Evolutionary conservation across 64 coral and sea anemone genomes (phyloP).

Genomic region (Porites lutea): DNA sequence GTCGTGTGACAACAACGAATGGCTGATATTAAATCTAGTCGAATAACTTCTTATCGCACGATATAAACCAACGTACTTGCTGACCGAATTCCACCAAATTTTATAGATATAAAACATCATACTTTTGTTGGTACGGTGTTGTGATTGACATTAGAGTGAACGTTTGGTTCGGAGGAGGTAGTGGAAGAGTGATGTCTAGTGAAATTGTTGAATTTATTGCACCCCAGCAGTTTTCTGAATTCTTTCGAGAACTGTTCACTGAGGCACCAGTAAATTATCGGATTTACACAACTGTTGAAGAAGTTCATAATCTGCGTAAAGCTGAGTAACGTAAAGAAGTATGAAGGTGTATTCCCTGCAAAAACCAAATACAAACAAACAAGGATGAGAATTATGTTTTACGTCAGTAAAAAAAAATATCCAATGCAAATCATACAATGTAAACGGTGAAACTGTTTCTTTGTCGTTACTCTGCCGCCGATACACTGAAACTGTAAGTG

Average conservation of each 20-base stretch:
- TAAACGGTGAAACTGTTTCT: neutral
- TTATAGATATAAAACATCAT: neutral
- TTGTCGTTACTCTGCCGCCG: neutral
- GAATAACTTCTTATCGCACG: too few species aligned
- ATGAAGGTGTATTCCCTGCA: neutral
- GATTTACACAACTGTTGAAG: constrained; percentile 93
- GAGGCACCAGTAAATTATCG: constrained; percentile 84
- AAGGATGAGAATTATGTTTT: neutral
- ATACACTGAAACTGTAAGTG: too few species aligned
- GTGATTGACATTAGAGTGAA: constrained; percentile 5
- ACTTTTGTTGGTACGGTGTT: constrained; percentile 27
- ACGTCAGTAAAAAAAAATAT: too few species aligned
- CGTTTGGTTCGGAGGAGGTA: constrained; percentile 77
- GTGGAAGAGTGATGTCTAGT: constrained; percentile 31
- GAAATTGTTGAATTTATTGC: constrained; percentile 59
- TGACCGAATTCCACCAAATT: too few species aligned
- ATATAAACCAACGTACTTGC: too few species aligned
- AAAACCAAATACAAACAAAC: neutral
- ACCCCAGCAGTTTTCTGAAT: constrained; percentile 85
- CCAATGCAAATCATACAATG: too few species aligned
- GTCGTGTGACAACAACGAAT: too few species aligned
- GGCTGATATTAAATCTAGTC: too few species aligned
- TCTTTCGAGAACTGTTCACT: constrained; percentile 97
- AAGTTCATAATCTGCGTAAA: constrained; percentile 79
- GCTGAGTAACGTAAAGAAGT: constrained; percentile 23